These are phyloP conservation scores for Agrochola circellaris DNA, from an alignment of 2,888 invertebrate species.

Conservation along the genomic window DNA sequence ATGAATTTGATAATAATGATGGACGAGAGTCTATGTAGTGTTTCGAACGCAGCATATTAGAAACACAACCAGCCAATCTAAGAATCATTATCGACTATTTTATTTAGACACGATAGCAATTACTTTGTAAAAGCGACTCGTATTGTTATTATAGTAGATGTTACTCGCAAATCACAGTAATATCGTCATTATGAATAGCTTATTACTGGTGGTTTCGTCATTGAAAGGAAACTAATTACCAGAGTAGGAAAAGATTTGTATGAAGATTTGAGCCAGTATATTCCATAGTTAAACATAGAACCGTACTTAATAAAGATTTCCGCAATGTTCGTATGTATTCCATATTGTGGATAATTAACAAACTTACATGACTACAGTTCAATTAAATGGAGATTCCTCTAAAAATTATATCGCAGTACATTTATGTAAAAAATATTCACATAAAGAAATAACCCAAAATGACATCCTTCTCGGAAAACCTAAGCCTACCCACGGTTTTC, in stretches of 20 bases:
- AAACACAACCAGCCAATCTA: constrained; percentile 36
- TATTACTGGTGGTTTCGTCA: neutral
- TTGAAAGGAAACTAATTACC: neutral
- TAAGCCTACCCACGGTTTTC: neutral
- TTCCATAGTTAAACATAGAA: neutral
- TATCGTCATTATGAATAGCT: constrained; percentile 11
- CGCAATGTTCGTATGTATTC: neutral
- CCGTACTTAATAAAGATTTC: neutral
- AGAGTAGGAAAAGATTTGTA: neutral
- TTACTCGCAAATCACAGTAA: constrained; percentile 1
- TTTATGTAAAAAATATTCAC: neutral
- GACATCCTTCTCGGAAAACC: constrained; percentile 12
- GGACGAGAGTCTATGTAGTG: neutral
- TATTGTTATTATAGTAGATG: constrained; percentile 13
- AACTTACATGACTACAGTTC: neutral
- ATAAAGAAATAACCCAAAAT: constrained; percentile 8
- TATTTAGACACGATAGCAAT: constrained; percentile 50
- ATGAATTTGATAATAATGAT: neutral
- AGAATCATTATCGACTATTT: constrained; percentile 34
- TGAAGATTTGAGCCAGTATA: neutral
- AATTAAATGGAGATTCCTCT: neutral
- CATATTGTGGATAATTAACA: neutral
- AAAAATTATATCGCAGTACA: neutral
- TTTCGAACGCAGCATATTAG: constrained; percentile 18
- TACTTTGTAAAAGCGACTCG: constrained; percentile 24